Percentiles rank a stretch among this genome's conserved stretches.
Conservation (phyloP, 2,113 vertebrate species). For the Erythrocercus mccallii region DNA sequence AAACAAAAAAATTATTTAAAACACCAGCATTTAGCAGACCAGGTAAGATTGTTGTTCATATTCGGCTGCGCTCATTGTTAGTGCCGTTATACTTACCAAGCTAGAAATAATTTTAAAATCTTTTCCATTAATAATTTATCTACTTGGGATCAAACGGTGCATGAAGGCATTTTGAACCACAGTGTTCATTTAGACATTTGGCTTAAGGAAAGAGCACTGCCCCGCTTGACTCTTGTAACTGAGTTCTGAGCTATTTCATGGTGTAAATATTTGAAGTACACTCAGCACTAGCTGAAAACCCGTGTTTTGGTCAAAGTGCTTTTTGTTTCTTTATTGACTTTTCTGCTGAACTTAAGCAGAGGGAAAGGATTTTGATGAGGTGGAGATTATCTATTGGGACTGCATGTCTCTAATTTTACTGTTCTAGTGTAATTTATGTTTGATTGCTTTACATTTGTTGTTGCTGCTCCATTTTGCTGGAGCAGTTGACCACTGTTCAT, state of each 20-base stretch:
- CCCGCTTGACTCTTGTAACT: neutral
- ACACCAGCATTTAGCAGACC: neutral
- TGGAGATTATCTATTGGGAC: neutral
- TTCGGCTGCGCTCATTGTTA: neutral
- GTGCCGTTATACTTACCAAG: neutral
- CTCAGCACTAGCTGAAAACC: neutral
- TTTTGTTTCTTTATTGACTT: neutral
- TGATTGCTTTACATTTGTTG: neutral
- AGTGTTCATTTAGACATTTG: neutral
- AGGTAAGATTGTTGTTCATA: neutral
- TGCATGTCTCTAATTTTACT: neutral
- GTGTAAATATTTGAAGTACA: neutral
- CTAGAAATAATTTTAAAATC: neutral
- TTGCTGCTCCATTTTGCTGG: neutral
- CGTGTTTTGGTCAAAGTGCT: neutral
- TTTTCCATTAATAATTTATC: neutral
- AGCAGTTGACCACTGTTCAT: neutral
- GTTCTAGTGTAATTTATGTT: neutral
- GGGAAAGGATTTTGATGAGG: neutral
- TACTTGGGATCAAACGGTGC: neutral
- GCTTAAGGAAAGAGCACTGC: neutral
- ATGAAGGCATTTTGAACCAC: neutral
- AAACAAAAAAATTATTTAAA: neutral
- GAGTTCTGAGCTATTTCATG: neutral
- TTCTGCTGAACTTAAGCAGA: neutral